A percentile compares a stretch with the other conserved stretches of the same genome.
These are phyloP conservation scores for Pantelozetes paolii DNA, from an alignment of 2,888 invertebrate genomes.

Conservation along the genomic window DNA sequence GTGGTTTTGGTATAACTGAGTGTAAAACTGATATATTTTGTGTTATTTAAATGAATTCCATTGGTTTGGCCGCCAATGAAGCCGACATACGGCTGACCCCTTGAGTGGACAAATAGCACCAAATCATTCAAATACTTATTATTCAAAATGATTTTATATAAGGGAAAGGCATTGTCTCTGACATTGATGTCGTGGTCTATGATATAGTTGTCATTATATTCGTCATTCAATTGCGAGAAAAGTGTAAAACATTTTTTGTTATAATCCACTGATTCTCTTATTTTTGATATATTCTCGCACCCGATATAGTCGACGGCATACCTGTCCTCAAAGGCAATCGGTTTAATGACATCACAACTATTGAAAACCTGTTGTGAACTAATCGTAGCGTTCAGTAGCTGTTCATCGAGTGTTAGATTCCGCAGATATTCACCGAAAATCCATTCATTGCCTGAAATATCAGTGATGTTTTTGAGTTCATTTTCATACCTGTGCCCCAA, in stretches of 20 bases:
- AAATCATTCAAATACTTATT: conserved; percentile 29
- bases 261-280: conserved; percentile 27
- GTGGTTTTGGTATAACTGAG: not conserved
- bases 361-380: conserved; percentile 23
- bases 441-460: not conserved
- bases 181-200: conserved; percentile 37
- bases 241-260: conserved; percentile 36
- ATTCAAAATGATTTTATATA: conserved; percentile 11
- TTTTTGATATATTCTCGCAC: conserved; percentile 18
- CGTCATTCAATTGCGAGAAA: conserved; percentile 4
- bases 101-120: conserved; percentile 22
- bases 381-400: conserved; percentile 32
- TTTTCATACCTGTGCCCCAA: no score
- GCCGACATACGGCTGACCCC: conserved; percentile 20
- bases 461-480: not conserved
- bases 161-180: conserved; percentile 38
- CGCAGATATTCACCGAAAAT: not conserved
- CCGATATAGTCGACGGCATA: conserved; percentile 24
- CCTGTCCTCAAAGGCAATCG: conserved; percentile 27
- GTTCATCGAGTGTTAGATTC: conserved; percentile 29
- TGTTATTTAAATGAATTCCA: conserved; percentile 36
- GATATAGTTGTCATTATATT: not conserved
- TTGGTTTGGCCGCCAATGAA: conserved; percentile 39
- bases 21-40: conserved; percentile 13
- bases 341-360: conserved; percentile 27